Evolutionary conservation across 2,888 invertebrate species (phyloP), one percentile per base, ranked within the genome.

Genomic region (Suillia variegata): DNA sequence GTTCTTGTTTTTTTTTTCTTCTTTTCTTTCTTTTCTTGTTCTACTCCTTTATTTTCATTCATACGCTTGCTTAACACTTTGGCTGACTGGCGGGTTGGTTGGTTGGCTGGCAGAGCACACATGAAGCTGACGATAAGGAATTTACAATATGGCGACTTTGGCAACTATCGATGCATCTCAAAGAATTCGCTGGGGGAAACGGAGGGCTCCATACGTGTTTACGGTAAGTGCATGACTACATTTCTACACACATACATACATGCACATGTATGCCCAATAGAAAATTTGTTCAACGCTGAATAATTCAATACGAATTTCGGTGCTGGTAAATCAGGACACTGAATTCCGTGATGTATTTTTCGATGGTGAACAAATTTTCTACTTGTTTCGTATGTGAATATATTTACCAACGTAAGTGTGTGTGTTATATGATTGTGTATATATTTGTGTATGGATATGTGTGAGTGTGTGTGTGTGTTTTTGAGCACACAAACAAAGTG

Each of bases 141-240:
- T 84, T 86, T 95, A 63, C 90, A 91, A 81, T 84, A 87, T 59
- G 90, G 88, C 57, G 95, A 96, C 85, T 94, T 94, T 78, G 94
- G 94, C 65, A 93, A 91, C 84, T 96, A 95, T 83, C 86, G 92
- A 74, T 96, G 95, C 85, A 92, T 95, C 82, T 94, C 94, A 71
- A 96, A 95, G 84, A 95, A 95, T 84, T 94, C 94, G 56, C 87
- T 95, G 50, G 95, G 95, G 63, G 95, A 95, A 84, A 95, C 94
- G 10, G 94, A 95, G 83, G 94, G 94, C 71, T 93, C 94, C 70
- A 94, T 96, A 81, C 86, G 94, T 80, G 87, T 95, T 69, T 94
- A 94, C 83, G 94, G 94, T 94, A 85, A 86, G 87, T 76, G 65
- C 56, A 64, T 59, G 52, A 59, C 55, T 15, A n/a, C n/a, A n/a